Evolutionary conservation across 2,888 invertebrate genomes (phyloP).

Genomic region (Sipha maydis): DNA sequence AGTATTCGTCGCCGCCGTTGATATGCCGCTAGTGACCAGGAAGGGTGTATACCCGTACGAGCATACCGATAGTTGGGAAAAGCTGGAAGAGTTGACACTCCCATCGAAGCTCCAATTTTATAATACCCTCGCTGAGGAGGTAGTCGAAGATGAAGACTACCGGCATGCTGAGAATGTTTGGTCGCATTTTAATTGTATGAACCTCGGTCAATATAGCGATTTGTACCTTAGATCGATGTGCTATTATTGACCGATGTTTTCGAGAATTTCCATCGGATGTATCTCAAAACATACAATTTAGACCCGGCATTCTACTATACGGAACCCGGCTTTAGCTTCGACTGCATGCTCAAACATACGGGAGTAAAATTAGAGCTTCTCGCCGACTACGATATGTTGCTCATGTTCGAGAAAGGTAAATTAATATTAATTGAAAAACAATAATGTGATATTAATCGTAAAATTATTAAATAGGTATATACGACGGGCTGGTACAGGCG

Average conservation of each 20-base stretch:
- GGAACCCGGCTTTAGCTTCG: constrained; percentile 65
- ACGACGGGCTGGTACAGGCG: too few relatives aligned
- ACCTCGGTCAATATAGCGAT: constrained; percentile 66
- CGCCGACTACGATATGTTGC: constrained; percentile 60
- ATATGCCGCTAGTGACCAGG: too few relatives aligned
- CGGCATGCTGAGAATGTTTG: constrained; percentile 66
- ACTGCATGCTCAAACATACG: constrained; percentile 63
- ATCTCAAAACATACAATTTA: constrained; percentile 65
- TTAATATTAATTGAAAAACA: too few relatives aligned
- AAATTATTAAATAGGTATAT: too few relatives aligned
- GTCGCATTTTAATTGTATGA: constrained; percentile 65
- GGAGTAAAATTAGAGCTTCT: constrained; percentile 65
- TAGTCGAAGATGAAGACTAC: constrained; percentile 65
- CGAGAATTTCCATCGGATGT: constrained; percentile 66
- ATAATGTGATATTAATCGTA: too few relatives aligned
- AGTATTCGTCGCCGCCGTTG: too few relatives aligned
- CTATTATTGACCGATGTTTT: constrained; percentile 67
- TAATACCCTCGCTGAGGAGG: constrained; percentile 63
- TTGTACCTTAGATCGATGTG: constrained; percentile 65
- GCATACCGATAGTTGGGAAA: neutral
- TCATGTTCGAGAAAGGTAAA: neutral
- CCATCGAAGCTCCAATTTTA: constrained; percentile 65
- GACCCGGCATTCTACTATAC: constrained; percentile 65
- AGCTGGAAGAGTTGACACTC: constrained; percentile 60
- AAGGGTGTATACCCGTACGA: too few relatives aligned